Conservation (phyloP, 2,888 invertebrate genomes). For the Ferrisia virgata region DNA sequence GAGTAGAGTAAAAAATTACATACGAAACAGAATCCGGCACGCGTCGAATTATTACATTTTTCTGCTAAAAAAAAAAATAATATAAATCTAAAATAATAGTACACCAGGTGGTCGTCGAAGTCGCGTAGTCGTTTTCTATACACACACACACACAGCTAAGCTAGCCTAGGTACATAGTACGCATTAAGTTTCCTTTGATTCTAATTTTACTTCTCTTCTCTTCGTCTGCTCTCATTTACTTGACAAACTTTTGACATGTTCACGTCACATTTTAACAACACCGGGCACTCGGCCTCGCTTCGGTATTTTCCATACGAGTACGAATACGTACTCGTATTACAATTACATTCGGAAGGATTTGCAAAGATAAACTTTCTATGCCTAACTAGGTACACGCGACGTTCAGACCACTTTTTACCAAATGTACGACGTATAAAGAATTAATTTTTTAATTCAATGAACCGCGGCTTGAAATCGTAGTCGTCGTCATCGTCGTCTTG, state of each 20-base stretch:
- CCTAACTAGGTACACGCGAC: background rate
- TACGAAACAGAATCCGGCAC: background rate
- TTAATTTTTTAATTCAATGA: background rate
- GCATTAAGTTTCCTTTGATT: background rate
- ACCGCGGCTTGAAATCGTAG: background rate
- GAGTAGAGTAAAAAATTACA: background rate
- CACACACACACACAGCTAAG: background rate
- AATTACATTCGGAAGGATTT: background rate
- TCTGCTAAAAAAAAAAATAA: background rate
- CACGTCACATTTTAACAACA: background rate
- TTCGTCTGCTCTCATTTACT: background rate
- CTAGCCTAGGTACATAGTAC: background rate
- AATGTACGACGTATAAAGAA: background rate
- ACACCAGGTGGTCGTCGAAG: background rate
- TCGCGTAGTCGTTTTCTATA: background rate
- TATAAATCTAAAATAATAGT: background rate
- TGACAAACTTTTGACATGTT: background rate
- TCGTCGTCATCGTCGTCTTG: too few relatives aligned
- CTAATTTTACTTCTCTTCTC: background rate
- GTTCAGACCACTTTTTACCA: background rate
- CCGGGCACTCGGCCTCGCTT: background rate
- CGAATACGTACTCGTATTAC: too few relatives aligned
- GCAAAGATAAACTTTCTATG: background rate
- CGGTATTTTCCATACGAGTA: background rate
- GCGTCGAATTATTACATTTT: background rate